Conservation (phyloP, 1,140 invertebrate species). For the Carcinoscorpius rotundicauda region DNA sequence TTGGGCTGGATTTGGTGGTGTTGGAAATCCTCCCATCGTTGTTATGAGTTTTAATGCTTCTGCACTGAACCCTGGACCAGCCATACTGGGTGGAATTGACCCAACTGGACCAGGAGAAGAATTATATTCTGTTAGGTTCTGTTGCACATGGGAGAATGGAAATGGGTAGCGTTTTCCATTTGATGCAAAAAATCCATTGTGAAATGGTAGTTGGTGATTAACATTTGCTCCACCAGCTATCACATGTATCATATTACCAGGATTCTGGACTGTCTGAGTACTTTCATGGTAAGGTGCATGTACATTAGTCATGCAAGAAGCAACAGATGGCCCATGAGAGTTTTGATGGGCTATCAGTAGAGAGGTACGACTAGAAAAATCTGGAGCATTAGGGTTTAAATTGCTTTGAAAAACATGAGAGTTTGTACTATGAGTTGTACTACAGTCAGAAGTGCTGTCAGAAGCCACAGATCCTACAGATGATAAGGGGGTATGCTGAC, state of each 20-base stretch:
- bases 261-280: too few species aligned
- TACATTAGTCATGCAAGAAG: background rate
- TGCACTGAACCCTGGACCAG: constrained; percentile 2
- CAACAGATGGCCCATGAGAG: background rate
- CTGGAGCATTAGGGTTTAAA: constrained; percentile 74
- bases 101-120: background rate
- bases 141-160: too few species aligned
- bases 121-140: too few species aligned
- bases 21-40: constrained; percentile 4
- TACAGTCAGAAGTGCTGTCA: constrained; percentile 8
- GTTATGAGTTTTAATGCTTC: background rate
- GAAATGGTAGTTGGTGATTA: constrained; percentile 1
- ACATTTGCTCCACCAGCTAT: background rate
- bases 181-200: too few species aligned
- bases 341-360: constrained; percentile 16
- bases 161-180: too few species aligned
- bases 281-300: too few species aligned
- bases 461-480: constrained; percentile 13
- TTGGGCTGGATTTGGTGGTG: constrained; percentile 3
- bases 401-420: constrained; percentile 43
- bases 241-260: too few species aligned
- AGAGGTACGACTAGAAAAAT: constrained; percentile 46
- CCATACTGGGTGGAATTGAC: constrained; percentile 6
- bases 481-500: constrained; percentile 17
- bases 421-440: constrained; percentile 1